A percentile compares a stretch with the other conserved stretches of the same genome.
These are phyloP conservation scores for Cliona cf. orientalis DNA, from an alignment of 37 sponge, comb jelly and placozoan genomes.

Conservation along the genomic window DNA sequence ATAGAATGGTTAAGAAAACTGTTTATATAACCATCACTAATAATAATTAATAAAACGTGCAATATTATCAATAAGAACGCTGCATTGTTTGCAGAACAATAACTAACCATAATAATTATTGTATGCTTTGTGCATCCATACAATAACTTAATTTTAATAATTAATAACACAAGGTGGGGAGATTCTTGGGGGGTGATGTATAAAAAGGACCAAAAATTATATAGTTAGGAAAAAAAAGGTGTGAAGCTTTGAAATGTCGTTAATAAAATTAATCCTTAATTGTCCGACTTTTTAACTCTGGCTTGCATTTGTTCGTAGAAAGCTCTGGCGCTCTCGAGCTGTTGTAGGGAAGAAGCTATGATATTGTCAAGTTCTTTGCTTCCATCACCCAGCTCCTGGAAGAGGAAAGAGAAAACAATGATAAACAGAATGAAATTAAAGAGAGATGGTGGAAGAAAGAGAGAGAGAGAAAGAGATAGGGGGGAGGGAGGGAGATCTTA, in stretches of 20 bases:
- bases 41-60: no score
- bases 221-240: not conserved
- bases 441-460: not conserved
- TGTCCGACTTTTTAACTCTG: slow-evolving; percentile 40
- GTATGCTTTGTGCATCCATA: not conserved
- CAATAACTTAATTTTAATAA: not conserved
- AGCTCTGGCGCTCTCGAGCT: slow-evolving; percentile 77
- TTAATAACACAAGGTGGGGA: not conserved
- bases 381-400: slow-evolving; percentile 23
- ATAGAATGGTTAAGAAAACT: no score
- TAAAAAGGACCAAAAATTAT: not conserved
- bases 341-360: slow-evolving; percentile 76
- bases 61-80: no score
- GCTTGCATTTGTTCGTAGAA: slow-evolving; percentile 86
- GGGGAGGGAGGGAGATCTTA: not conserved
- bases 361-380: slow-evolving; percentile 74
- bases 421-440: not conserved
- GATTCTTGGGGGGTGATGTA: not conserved
- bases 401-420: not conserved
- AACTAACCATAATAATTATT: no score
- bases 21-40: no score
- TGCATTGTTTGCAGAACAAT: no score
- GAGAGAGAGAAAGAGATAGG: not conserved
- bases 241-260: not conserved
- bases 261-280: not conserved